Evolutionary conservation across 2,113 vertebrate genomes (phyloP).

Genomic region (Microcebus tavaratra): DNA sequence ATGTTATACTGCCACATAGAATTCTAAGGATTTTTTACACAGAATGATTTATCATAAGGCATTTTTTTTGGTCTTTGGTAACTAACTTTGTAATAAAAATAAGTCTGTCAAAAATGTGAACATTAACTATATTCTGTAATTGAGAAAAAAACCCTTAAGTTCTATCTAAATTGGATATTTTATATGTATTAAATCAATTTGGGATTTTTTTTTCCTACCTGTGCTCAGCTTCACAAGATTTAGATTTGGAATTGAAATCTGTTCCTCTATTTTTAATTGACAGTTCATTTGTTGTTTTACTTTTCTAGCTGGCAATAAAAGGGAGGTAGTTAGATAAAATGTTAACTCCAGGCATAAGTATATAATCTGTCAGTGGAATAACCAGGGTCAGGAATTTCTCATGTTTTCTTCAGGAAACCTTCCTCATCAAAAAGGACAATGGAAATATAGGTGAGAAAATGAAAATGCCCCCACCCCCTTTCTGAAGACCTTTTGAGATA

Average conservation of each 20-base stretch:
- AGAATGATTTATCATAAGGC: background rate
- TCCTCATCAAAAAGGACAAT: background rate
- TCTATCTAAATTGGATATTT: background rate
- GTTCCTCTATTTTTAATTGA: background rate
- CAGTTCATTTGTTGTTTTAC: background rate
- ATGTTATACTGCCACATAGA: background rate
- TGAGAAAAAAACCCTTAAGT: background rate
- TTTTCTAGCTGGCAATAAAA: background rate
- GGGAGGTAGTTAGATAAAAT: background rate
- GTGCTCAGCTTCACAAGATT: background rate
- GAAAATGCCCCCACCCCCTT: background rate
- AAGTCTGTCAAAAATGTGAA: background rate
- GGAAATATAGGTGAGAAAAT: background rate
- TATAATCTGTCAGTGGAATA: background rate
- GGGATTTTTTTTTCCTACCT: background rate
- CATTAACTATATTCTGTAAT: background rate
- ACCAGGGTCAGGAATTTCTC: background rate
- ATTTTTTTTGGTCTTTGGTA: background rate
- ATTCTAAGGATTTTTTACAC: background rate
- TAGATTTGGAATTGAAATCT: background rate
- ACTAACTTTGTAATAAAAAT: constrained; percentile 6
- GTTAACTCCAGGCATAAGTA: background rate
- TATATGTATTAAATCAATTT: background rate
- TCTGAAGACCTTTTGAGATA: background rate
- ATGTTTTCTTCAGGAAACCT: background rate